Evolutionary conservation across 2,113 vertebrate genomes (phyloP), one percentile per base, ranked within the genome.

Genomic region (Macaca nemestrina): DNA sequence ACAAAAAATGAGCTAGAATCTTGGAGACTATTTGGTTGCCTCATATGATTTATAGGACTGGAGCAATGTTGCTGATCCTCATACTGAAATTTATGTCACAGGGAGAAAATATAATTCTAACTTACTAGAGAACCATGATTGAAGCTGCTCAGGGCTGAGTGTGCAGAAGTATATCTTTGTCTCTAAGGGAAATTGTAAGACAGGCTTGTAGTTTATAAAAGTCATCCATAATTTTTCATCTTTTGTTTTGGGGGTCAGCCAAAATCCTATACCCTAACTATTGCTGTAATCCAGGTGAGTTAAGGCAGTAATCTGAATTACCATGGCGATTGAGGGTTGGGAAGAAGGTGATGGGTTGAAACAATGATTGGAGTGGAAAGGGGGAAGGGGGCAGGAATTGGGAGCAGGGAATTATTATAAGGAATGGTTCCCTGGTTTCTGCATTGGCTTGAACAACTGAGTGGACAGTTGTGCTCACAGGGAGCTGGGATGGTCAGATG

Each of bases 221-320:
- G 82, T 67, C 80, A 87, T 22, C 23, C 4, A 87, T 72, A 88
- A 93, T 88, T 88, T 92, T 75, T 45, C 72, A 55, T 67, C 52
- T 70, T 70, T 93, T 86, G 50, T 78, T 76, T 72, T 59, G 45
- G 16, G 68, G 22, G 25, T 88, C 6, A 78, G 59, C 20, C 64
- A 72, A 32, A 43, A 75, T 59, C 17, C 75, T 92, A 32, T 6
- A 50, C 72, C 68, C 7, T 43, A 27, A 12, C 30, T 82, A 22
- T 25, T 14, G 2, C 38, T 70, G 76, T 38, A 48, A 83, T n/a
- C 35, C 3, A 67, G 4, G 4, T 40, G 8, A 59, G 20, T 35
- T 20, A 88, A 78, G 59, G 64, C 4, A 70, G 27, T 52, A 18
- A 40, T 59, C 17, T 67, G 94, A 80, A 61, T 50, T 81, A 75